phyloP scores from a whole-genome alignment of 2,113 vertebrate species.

The Amblyopsis rosae region DNA sequence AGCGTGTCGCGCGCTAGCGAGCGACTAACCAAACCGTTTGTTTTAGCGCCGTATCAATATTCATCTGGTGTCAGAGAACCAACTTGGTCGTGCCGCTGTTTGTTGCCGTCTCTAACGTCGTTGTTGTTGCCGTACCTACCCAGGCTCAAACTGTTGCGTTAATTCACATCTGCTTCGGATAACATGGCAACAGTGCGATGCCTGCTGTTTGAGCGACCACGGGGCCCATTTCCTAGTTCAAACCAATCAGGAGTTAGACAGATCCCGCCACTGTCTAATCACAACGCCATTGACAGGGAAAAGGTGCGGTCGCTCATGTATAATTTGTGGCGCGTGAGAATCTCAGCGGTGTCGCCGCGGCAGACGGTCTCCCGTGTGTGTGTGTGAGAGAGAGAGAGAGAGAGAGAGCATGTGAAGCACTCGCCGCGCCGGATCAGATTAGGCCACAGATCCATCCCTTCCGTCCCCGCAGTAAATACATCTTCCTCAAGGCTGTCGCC shows the following conservation, averaged over 20 bases:
- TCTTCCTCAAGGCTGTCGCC: slow-evolving; percentile 85
- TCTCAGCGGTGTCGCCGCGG: slow-evolving; percentile 20
- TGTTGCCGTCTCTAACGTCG: no score
- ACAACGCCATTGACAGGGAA: slow-evolving; percentile 23
- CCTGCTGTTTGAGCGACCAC: neutral
- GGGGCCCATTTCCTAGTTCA: slow-evolving; percentile 4
- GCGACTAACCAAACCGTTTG: slow-evolving; percentile 56
- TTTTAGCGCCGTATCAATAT: slow-evolving; percentile 63
- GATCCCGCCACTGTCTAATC: slow-evolving; percentile 34
- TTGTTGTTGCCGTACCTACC: no score
- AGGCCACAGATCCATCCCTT: slow-evolving; percentile 82
- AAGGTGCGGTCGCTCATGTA: slow-evolving; percentile 19
- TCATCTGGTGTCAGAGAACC: slow-evolving; percentile 25
- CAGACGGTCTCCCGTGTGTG: slow-evolving; percentile 43
- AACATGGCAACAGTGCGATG: no score
- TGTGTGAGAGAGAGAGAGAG: slow-evolving; percentile 16
- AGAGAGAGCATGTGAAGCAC: slow-evolving; percentile 24
- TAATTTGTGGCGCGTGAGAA: slow-evolving; percentile 16
- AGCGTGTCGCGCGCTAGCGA: slow-evolving; percentile 45
- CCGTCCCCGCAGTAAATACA: slow-evolving; percentile 81
- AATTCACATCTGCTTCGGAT: no score
- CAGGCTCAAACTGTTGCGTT: no score
- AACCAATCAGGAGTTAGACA: slow-evolving; percentile 24
- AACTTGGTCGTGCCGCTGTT: no score
- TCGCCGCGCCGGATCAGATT: slow-evolving; percentile 71